Base-by-base conservation (phyloP, 2,113 vertebrate species). In the Neolamprologus tretocephalus region DNA sequence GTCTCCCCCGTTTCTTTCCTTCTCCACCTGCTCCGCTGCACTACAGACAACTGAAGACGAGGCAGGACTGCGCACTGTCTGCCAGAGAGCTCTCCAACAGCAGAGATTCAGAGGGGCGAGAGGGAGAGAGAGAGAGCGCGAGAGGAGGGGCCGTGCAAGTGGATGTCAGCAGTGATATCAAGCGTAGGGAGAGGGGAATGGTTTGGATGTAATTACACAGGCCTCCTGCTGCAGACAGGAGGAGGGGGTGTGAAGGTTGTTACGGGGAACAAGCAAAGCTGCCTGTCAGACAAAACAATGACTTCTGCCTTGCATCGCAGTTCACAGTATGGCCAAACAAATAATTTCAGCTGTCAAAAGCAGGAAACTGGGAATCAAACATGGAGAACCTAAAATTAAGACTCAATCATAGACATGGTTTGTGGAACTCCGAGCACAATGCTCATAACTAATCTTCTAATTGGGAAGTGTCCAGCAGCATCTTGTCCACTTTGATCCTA, bases 151-250 rank as follows among this genome's bases (percentile, higher is more conserved):
- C 93, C 11, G 87, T 86, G 90, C 86, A 84, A 66, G 87, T 91
- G 89, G 90, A 92, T 95, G 93, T 94, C 94, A 94, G 93, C 89
- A 81, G 92, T 89, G 93, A 95, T 96, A 95, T 92, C 90, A 94
- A 92, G 91, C 89, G 84, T 90, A 91, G 86, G 87, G 87, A 88
- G 86, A 92, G 81, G 57, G 35, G 83, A 91, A 87, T 19, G 26
- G 87, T 87, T 83, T 89, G 93, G 89, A 91, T 94, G 93, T 93
- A 94, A 96, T 95, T 94, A 94, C 87, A 86, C 87, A 91, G 91
- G 53, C 87, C 84, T 90, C 81, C 86, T 93, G 91, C 94, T 92
- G 92, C 91, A 94, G 91, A 92, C 84, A 58, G 87, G 53, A 68
- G 88, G 83, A 66, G 81, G 79, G 80, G 84, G 7, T 54, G 26